Conservation (phyloP, 2,113 vertebrate genomes). For the Hippoglossus stenolepis region DNA sequence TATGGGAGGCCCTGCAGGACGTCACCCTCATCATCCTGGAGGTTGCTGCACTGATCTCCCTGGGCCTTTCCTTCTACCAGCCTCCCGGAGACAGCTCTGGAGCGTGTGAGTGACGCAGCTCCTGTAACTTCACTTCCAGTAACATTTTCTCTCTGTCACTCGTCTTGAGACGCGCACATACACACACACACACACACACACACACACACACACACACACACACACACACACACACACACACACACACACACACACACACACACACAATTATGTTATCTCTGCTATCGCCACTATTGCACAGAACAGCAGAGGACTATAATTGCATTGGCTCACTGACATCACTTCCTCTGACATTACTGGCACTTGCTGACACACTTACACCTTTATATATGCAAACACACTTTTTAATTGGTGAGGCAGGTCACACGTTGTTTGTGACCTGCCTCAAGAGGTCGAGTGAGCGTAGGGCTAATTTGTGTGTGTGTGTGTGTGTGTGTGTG, state of each 20-base stretch:
- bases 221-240: background rate
- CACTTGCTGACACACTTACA: constrained; percentile 30
- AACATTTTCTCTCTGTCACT: constrained; percentile 4
- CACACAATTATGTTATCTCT: background rate
- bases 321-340: constrained; percentile 31
- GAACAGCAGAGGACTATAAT: constrained; percentile 16
- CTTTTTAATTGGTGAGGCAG: constrained; percentile 56
- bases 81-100: constrained; percentile 90
- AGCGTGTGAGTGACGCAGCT: constrained; percentile 84
- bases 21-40: constrained; percentile 99
- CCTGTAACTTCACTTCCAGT: constrained; percentile 23
- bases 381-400: constrained; percentile 32
- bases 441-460: constrained; percentile 52
- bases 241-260: background rate
- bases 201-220: background rate
- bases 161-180: background rate
- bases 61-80: constrained; percentile 97
- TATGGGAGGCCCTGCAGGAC: constrained; percentile 99
- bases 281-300: constrained; percentile 20
- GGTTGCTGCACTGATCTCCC: constrained; percentile 95
- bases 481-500: background rate
- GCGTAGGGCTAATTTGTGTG: constrained; percentile 22
- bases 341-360: constrained; percentile 37
- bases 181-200: background rate
- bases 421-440: constrained; percentile 49